phyloP scores from a whole-genome alignment of 2,888 invertebrate genomes.

The Lasioglossum leucozonium region DNA sequence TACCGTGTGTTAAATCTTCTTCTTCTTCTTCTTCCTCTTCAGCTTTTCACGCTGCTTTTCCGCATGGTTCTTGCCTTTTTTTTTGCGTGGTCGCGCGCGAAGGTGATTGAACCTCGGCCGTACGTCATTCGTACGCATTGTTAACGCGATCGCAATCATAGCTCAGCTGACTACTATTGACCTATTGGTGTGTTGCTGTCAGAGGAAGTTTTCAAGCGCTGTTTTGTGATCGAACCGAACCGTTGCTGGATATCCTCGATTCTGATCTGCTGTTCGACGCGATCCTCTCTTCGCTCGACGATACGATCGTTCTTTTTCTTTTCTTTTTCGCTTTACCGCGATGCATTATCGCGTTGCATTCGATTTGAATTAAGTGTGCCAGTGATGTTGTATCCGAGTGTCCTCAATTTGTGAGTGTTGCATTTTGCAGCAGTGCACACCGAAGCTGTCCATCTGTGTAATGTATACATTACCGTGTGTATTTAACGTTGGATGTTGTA shows the following conservation, averaged over 20 bases:
- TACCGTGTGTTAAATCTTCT: constrained; percentile 36
- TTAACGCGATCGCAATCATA: constrained; percentile 51
- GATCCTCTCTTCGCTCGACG: neutral
- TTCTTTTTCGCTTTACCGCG: no score
- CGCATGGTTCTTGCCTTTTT: neutral
- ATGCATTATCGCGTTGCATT: constrained; percentile 5
- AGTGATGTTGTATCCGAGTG: constrained; percentile 20
- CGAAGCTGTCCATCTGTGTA: neutral
- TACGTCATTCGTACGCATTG: constrained; percentile 57
- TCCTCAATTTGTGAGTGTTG: constrained; percentile 22
- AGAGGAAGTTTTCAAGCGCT: constrained; percentile 22
- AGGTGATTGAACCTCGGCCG: constrained; percentile 60
- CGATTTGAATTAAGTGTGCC: constrained; percentile 11
- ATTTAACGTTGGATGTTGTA: neutral
- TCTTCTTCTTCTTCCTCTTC: neutral
- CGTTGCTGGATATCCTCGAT: neutral
- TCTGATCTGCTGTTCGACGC: neutral
- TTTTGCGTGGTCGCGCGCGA: constrained; percentile 29
- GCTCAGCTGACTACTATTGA: constrained; percentile 67
- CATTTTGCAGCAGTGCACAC: constrained; percentile 9
- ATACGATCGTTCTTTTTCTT: neutral
- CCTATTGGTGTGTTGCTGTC: constrained; percentile 58
- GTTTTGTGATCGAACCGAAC: constrained; percentile 23
- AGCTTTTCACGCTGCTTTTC: neutral
- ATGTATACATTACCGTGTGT: neutral